Evolutionary conservation across 37 sponge, comb jelly and placozoan genomes (phyloP), one percentile per base, ranked within the genome.

Genomic region (Haliclona indistincta): DNA sequence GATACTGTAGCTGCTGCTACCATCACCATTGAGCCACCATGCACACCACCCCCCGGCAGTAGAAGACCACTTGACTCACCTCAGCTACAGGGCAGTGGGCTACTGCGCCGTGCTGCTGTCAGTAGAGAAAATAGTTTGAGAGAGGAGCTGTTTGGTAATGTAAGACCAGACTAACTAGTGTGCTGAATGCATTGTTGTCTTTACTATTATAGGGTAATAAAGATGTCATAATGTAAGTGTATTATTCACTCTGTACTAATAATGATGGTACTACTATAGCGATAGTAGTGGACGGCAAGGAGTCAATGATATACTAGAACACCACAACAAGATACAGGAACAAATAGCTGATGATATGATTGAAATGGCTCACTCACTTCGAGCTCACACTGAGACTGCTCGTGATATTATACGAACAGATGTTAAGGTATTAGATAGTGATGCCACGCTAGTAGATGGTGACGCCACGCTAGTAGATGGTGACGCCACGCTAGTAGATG

Each of bases 301-400:
- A n/a, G n/a, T 84, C 3, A 73, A 83, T 35, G 45, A 30, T 4
- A 76, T 81, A 22, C 17, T 89, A 40, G 64, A 84, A 34, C 54
- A 49, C 5, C 90, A 93, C 45, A 63, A 77, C 5, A 55, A 89
- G 55, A 60, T 81, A 49, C 94, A 93, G 64, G 94, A 93, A 13
- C 68, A 78, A 30, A 74, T 93, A 43, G 90, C 94, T 0, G 87
- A 89, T 38, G 94, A 93, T 58, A 93, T 93, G 94, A 54, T 93
- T n/a, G 52, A 30, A n/a, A 62, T 89, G 62, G 86, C 86, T 2
- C 56, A 54, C 0, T 64, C 77, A 32, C 73, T 93, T 4, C 85
- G 82, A 29, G 34, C 65, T 32, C 83, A 75, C 44, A 53, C 86
- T 0, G 60, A 74, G 13, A 44, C 62, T 8, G 94, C 90, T 22